Evolutionary conservation across 2,113 vertebrate genomes (phyloP), one percentile per base, ranked within the genome.

Genomic region (Ameiurus melas): DNA sequence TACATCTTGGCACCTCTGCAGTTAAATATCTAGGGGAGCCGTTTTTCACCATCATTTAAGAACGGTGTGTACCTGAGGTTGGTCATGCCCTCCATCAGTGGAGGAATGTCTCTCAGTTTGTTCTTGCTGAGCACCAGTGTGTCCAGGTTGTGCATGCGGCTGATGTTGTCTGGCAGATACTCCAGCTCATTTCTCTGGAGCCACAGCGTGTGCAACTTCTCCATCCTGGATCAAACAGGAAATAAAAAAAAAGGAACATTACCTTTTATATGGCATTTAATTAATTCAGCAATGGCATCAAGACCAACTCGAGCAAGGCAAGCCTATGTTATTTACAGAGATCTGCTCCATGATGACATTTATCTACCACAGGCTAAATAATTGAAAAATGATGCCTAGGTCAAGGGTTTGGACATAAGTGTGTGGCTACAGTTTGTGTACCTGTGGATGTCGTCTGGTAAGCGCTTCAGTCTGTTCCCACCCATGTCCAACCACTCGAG

Each of bases 401-500:
- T 68, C 27, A 53, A 25, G 70, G n/a, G 27, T 16, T n/a, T 19
- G 30, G 2, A 47, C 83, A 33, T 12, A 55, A 82, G 47, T 36
- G 8, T 58, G 33, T 43, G 36, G 20, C 5, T 70, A 13, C 20
- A 68, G 36, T 57, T 53, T 22, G 43, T 43, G 19, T 71, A 98
- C 98, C 96, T 97, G 93, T 97, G 95, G 87, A 99, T 96, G 77
- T 97, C 91, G 0, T 96, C 92, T 84, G 98, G 98, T 90, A 99
- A 94, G 58, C 91, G 86, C 92, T 95, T 91, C 20, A 99, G 92
- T 30, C 81, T 92, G 94, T 99, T 99, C 30, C 97, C 96, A 7
- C 97, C 98, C 95, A 99, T 96, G 91, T 99, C 98, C 27, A 99
- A 94, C 98, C 98, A 99, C 92, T 98, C 96, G 0, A 99, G 95